Base-by-base conservation (phyloP, 2,888 invertebrate genomes). In the Hoplodrina blanda region DNA sequence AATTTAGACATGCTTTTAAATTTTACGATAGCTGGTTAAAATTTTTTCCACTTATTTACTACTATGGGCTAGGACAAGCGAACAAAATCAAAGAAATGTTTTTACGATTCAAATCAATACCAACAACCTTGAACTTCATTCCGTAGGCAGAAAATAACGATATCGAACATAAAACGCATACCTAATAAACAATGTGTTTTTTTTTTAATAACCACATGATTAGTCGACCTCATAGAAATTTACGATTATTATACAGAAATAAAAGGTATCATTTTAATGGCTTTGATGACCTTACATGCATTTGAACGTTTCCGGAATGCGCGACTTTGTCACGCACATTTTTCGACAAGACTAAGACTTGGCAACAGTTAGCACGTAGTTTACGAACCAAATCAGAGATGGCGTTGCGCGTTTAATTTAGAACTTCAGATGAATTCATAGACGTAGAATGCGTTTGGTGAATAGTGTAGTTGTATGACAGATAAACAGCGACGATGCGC, bases 221-320 rank as follows among this genome's bases (percentile, higher is more conserved):
- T 56, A 65, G 69, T 19, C 59, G 74, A 65, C 81, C 65, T 78
- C 71, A 81, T 74, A 78, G 68, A 76, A 80, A 75, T 79, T 74
- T 80, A 81, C 52, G 78, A 81, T 73, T 76, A 78, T 78, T 57
- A 46, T 82, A 59, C 66, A 66, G 56, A 65, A 80, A 86, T 85
- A 83, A 87, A 89, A 88, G 86, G 81, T 84, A 87, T 84, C 73
- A 83, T 83, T 87, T 84, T 83, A 87, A 86, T 85, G 79, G 81
- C 82, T 83, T 78, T 71, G 87, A 85, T 89, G 93, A 92, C 94
- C 93, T 95, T 91, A 91, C 90, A 87, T 94, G 93, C 94, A 93
- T 89, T 87, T 87, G 85, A 90, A 85, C 84, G 87, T 92, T 94
- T 95, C 93, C 93, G 92, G 86, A 89, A 86, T 90, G 85, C 84